Evolutionary conservation across 2,888 invertebrate species (phyloP), one percentile per base, ranked within the genome.

Genomic region (Drosophila conformis): DNA sequence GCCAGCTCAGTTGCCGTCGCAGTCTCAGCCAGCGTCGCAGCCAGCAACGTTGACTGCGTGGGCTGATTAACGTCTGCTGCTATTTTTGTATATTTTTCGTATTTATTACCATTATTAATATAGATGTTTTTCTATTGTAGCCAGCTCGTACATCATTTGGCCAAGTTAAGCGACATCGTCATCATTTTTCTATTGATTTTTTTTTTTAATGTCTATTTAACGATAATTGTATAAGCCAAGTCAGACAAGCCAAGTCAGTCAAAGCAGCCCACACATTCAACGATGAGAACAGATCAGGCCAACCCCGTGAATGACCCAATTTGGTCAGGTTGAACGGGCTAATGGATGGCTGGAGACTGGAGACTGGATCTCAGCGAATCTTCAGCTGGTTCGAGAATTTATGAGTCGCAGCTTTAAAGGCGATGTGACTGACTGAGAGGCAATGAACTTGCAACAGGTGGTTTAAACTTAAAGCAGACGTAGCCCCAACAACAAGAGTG

Each of bases 291-390:
- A 40, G 54, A 65, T 54, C 76, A 57, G 65, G 68, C 78, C 83
- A 83, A 78, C 88, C 88, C 87, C 81, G 77, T 81, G 75, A 83
- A 86, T 90, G 86, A 86, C 90, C 90, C 90, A 88, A 86, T 86
- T 86, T 86, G 90, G 90, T 84, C 82, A 81, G 87, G 53, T 74
- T 78, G 73, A 73, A 64, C 69, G 62, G 61, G 65, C 42, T 66
- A 40, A 53, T 75, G 69, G 71, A 53, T 53, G 25, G 33, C 11
- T 21, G 61, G 62, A 25, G 25, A 18, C 15, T 18, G 27, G 36
- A n/a, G 35, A 53, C 42, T 72, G 54, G 48, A 49, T 38, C 25
- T 51, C 31, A 40, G 62, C 33, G 73, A 51, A 71, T 87, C 73
- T 73, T 59, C 68, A 68, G 78, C 59, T 75, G 53, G 36, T 79